Evolutionary conservation across 2,888 invertebrate genomes (phyloP).

Genomic region (Troilus luridus): DNA sequence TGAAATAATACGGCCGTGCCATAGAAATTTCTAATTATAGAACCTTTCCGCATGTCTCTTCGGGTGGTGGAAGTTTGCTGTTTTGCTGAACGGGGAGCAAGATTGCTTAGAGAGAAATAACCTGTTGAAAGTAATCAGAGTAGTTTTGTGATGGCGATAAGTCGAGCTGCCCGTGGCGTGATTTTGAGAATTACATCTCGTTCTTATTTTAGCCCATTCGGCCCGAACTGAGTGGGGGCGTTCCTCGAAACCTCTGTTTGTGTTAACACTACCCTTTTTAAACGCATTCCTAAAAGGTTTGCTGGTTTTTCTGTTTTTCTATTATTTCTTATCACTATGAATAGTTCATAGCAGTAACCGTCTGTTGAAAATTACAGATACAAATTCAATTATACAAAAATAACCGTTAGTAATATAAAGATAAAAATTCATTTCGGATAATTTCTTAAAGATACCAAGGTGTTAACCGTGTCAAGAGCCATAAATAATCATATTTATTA

Average conservation of each 20-base stretch:
- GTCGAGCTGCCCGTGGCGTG: not conserved
- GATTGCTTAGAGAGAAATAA: conserved; percentile 36
- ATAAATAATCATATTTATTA: not conserved
- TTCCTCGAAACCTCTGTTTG: conserved; percentile 10
- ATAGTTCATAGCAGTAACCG: not conserved
- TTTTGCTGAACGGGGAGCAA: conserved; percentile 14
- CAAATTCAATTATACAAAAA: not conserved
- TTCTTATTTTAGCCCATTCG: not conserved
- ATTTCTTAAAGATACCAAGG: not conserved
- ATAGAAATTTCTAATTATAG: conserved; percentile 34
- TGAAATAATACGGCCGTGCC: not conserved
- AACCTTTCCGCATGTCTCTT: not conserved
- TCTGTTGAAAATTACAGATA: not conserved
- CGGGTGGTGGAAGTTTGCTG: not conserved
- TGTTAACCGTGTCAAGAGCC: not conserved
- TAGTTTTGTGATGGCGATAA: conserved; percentile 13
- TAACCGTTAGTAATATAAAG: not conserved
- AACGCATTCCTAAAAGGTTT: not conserved
- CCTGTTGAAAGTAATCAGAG: conserved; percentile 46
- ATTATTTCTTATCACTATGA: not conserved
- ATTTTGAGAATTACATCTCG: conserved; percentile 15
- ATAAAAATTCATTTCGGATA: not conserved
- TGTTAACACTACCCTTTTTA: not conserved
- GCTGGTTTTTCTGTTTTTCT: not conserved
- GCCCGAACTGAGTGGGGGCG: conserved; percentile 22